Percentiles rank a stretch among this genome's conserved stretches.
Evolutionary conservation across 2,797 vertebrate genomes (phyloP).

Genomic region (Anolis apletophallus): DNA sequence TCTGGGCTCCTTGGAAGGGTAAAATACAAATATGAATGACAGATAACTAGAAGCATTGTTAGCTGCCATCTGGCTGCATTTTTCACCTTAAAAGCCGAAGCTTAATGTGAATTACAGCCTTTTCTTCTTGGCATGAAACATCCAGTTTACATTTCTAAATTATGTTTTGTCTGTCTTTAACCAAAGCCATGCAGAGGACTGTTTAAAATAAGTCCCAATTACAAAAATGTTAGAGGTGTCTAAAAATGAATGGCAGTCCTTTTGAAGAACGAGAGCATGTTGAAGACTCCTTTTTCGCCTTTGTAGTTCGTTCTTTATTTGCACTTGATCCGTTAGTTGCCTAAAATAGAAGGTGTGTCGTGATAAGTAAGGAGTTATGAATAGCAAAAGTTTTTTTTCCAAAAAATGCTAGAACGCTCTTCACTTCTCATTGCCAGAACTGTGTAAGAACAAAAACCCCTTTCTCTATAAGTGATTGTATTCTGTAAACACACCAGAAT

Average conservation of each 20-base stretch:
- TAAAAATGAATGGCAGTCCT: constrained; percentile 69
- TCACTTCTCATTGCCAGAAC: constrained; percentile 29
- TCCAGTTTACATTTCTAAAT: constrained; percentile 62
- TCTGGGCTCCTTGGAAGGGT: neutral
- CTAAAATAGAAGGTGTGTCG: constrained; percentile 62
- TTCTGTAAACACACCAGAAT: constrained; percentile 45
- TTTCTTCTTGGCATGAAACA: constrained; percentile 63
- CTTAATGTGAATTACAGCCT: constrained; percentile 63
- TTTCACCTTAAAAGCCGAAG: constrained; percentile 63
- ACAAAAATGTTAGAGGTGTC: constrained; percentile 59
- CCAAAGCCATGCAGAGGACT: constrained; percentile 65
- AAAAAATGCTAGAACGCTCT: constrained; percentile 41
- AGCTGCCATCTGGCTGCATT: constrained; percentile 9
- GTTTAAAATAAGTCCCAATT: constrained; percentile 65
- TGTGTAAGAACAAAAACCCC: neutral
- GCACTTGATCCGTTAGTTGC: constrained; percentile 69
- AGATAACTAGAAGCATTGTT: neutral
- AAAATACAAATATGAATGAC: neutral
- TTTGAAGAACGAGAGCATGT: constrained; percentile 55
- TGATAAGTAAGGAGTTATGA: constrained; percentile 57
- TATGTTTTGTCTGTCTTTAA: constrained; percentile 69
- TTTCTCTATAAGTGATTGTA: neutral
- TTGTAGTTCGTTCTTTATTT: constrained; percentile 67
- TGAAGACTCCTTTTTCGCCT: constrained; percentile 70
- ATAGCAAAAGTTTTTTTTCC: constrained; percentile 41